Percentiles rank a stretch among this genome's conserved stretches.
phyloP scores from a whole-genome alignment of 2,888 invertebrate species.

The Nymphalis polychloros region DNA sequence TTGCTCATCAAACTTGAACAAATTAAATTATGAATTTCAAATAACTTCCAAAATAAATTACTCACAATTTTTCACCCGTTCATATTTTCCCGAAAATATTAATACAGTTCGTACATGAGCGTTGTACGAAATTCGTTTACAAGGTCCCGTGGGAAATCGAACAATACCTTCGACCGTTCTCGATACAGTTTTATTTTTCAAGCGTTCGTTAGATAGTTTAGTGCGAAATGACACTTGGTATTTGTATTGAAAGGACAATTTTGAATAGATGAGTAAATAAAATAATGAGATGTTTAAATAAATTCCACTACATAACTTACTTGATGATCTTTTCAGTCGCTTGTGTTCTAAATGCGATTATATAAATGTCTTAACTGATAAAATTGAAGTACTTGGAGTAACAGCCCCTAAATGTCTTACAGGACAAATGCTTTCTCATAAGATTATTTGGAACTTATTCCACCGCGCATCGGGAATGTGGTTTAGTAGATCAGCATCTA shows the following conservation, averaged over 20 bases:
- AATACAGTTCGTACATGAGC: slow-evolving; percentile 14
- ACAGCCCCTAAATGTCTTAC: too few relatives aligned
- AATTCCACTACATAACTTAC: too few relatives aligned
- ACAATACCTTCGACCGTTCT: slow-evolving; percentile 9
- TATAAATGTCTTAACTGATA: too few relatives aligned
- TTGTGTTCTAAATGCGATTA: too few relatives aligned
- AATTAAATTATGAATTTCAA: neutral
- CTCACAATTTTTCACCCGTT: slow-evolving; percentile 2
- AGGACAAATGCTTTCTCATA: too few relatives aligned
- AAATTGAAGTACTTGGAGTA: too few relatives aligned
- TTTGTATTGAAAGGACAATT: neutral
- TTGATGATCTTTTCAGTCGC: too few relatives aligned
- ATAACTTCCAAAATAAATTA: neutral
- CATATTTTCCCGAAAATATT: slow-evolving; percentile 19
- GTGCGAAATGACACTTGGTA: slow-evolving; percentile 7
- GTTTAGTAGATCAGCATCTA: too few relatives aligned
- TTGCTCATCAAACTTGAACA: too few relatives aligned
- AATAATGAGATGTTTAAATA: too few relatives aligned
- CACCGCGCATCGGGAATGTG: too few relatives aligned
- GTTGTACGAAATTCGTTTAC: slow-evolving; percentile 27
- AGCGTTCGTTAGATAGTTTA: slow-evolving; percentile 3
- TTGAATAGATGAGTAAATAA: neutral
- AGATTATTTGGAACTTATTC: too few relatives aligned
- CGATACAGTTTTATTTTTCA: slow-evolving; percentile 10
- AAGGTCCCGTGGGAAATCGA: slow-evolving; percentile 28